These are phyloP conservation scores for Steatornis caripensis DNA, from an alignment of 2,113 vertebrate genomes.

Conservation along the genomic window DNA sequence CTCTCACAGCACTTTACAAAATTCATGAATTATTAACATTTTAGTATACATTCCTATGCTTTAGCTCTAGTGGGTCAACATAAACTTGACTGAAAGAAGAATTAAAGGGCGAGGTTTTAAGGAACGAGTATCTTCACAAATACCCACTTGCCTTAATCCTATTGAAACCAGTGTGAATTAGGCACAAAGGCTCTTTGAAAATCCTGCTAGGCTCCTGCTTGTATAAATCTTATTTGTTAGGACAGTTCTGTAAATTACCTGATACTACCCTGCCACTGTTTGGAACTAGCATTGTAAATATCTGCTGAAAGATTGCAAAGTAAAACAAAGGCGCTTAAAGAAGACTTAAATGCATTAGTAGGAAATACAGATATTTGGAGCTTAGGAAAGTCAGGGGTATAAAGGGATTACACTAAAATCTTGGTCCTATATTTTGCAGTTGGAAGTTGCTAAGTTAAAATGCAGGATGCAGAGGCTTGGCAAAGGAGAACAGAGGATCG, in stretches of 20 bases:
- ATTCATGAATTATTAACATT: not conserved
- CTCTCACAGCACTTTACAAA: not conserved
- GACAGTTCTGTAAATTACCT: constrained; percentile 10
- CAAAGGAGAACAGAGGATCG: not conserved
- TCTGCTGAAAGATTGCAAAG: not conserved
- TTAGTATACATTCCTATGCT: not conserved
- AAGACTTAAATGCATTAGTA: not conserved
- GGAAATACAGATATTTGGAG: not conserved
- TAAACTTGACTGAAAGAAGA: not conserved
- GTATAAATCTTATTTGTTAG: constrained; percentile 27
- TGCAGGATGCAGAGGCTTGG: not conserved
- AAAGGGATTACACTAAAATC: constrained; percentile 30
- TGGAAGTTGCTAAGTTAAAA: not conserved
- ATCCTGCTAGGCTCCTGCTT: not conserved
- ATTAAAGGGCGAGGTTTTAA: not conserved
- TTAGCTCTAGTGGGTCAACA: not conserved
- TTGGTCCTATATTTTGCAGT: not conserved
- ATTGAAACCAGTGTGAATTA: not conserved
- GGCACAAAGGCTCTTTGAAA: not conserved
- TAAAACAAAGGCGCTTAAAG: constrained; percentile 37
- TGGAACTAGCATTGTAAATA: constrained; percentile 4
- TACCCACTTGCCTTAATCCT: constrained; percentile 11
- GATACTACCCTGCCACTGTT: not conserved
- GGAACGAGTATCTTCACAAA: not conserved
- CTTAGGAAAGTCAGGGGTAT: constrained; percentile 1